Evolutionary conservation across 2,888 invertebrate species (phyloP).

Genomic region (Terebella lapidaria): DNA sequence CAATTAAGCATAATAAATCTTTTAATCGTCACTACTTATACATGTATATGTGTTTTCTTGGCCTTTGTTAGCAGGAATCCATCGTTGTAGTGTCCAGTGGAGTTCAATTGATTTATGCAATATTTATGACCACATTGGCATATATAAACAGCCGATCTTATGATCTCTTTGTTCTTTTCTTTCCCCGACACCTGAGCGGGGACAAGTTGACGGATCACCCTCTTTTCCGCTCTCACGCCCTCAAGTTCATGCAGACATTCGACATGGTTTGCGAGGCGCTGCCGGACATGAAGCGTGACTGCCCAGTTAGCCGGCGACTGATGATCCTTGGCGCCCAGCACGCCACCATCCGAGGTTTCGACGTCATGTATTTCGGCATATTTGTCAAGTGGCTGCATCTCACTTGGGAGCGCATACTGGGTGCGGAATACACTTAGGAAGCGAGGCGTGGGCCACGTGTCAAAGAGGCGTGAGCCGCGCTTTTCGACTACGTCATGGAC

Average conservation of each 20-base stretch:
- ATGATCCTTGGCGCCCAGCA: slow-evolving; percentile 39
- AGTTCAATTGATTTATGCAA: too few relatives aligned
- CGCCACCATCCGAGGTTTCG: slow-evolving; percentile 34
- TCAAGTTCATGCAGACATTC: not conserved
- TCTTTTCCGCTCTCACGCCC: not conserved
- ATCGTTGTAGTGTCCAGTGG: too few relatives aligned
- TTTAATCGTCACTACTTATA: too few relatives aligned
- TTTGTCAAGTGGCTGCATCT: slow-evolving; percentile 31
- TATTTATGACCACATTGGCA: too few relatives aligned
- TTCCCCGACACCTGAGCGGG: not conserved
- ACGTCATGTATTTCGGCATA: slow-evolving; percentile 32
- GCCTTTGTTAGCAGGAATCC: too few relatives aligned
- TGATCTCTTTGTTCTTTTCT: too few relatives aligned
- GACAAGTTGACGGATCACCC: not conserved
- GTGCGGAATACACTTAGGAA: slow-evolving; percentile 36
- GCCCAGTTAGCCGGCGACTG: slow-evolving; percentile 28
- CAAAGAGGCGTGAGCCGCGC: slow-evolving; percentile 41
- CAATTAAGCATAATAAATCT: too few relatives aligned
- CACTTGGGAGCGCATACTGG: slow-evolving; percentile 26
- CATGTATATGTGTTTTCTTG: too few relatives aligned
- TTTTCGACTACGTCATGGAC: slow-evolving; percentile 41
- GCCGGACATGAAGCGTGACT: slow-evolving; percentile 14
- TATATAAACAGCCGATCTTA: too few relatives aligned
- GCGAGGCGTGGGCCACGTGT: too few relatives aligned
- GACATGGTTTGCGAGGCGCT: not conserved